Conservation (phyloP, 2,888 invertebrate species). For the Gonocerus acuteangulatus region DNA sequence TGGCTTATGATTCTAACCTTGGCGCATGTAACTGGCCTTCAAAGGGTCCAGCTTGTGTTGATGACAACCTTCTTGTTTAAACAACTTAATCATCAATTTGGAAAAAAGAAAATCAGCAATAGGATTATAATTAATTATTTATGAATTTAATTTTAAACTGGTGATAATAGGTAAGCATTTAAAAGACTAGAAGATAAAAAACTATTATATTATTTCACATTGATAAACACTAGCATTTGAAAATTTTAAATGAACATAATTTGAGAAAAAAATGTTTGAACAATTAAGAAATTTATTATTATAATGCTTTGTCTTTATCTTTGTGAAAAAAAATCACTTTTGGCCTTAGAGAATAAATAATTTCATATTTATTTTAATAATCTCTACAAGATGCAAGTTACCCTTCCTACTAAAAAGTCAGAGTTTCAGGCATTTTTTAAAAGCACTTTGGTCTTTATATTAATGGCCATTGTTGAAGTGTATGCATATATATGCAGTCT, state of each 20-base stretch:
- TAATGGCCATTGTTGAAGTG: conserved; percentile 14
- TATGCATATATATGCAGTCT: conserved; percentile 17
- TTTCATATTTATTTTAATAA: neutral
- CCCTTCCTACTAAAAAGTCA: conserved; percentile 9
- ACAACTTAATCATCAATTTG: neutral
- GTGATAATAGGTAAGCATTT: neutral
- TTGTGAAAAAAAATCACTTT: conserved; percentile 1
- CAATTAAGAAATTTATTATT: too few relatives aligned
- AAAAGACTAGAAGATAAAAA: neutral
- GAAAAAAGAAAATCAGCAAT: too few relatives aligned
- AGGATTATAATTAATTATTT: neutral
- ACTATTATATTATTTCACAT: conserved; percentile 2
- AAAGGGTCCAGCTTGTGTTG: conserved; percentile 68
- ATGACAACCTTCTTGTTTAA: conserved; percentile 57
- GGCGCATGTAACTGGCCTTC: conserved; percentile 80
- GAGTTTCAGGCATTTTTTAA: neutral
- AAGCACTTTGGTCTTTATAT: conserved; percentile 8
- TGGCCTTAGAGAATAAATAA: neutral
- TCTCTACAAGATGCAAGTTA: conserved; percentile 9
- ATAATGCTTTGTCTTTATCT: conserved; percentile 22
- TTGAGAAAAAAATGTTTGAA: too few relatives aligned
- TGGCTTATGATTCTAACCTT: conserved; percentile 64
- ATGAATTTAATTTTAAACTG: neutral
- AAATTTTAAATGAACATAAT: neutral
- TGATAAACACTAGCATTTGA: conserved; percentile 18